Evolutionary conservation across 2,797 vertebrate species (phyloP), one percentile per base, ranked within the genome.

Genomic region (Lacerta viridis): DNA sequence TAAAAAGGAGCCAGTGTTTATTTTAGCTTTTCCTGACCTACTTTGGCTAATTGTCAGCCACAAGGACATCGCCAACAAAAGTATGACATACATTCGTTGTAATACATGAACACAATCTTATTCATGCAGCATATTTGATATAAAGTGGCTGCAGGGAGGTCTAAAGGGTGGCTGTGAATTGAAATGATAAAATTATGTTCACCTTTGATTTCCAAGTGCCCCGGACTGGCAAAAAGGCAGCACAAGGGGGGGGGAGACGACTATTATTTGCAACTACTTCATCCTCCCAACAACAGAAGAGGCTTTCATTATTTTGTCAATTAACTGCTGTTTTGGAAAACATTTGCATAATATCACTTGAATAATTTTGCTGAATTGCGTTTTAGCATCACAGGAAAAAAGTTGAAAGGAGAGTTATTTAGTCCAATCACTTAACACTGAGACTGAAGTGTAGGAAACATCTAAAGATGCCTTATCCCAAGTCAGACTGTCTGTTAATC

Each of bases 61-160:
- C 27, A 66, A 80, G 39, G 88, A n/a, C 36, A 25, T 89, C 64
- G 78, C 43, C 29, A 80, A 85, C 50, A 85, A 41, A 88, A 92
- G 80, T 72, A 64, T 77, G 1, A 64, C 55, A 76, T 90, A n/a
- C 18, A 5, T 83, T 5, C 55, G n/a, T 80, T 85, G 33, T n/a
- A 79, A 88, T 87, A 59, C 75, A 90, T 55, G 69, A 84, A 13
- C 66, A 68, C 1, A 1, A 75, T 11, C 9, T 81, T 93, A 83
- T 93, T 92, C 80, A 86, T 85, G 74, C 81, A 64, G 29, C 86
- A 41, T 39, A 13, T 90, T 90, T 59, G 61, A 88, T 81, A 7
- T 82, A 84, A 68, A 20, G 72, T 27, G 76, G 0, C 59, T 76
- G 87, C 39, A 87, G 29, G 41, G 83, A 61, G 43, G 5, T 0